Evolutionary conservation across 1,140 invertebrate species (phyloP), one percentile per base, ranked within the genome.

Genomic region (Delia radicum): DNA sequence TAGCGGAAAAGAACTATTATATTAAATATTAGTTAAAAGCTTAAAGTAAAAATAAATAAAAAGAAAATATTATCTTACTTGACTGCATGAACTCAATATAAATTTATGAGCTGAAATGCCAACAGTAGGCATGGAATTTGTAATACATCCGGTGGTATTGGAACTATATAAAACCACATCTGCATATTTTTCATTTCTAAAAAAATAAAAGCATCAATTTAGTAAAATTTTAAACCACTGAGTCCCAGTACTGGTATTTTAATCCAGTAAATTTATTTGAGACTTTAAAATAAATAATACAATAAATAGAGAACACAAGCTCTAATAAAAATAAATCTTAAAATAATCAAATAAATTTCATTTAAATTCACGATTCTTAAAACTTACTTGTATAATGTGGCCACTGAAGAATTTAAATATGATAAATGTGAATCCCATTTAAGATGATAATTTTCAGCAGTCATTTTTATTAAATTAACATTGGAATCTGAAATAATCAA

Each of bases 71-170:
- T n/a, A 48, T 5, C 21, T 55, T 76, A 79, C 79, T 27, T 80
- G 77, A 75, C 90, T 91, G 87, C 94, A 95, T 21, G 94, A 93
- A 72, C 94, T 94, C 18, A 96, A 87, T 65, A 96, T 93, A 80
- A 96, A 94, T 80, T 94, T 93, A 88, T 96, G 95, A 6, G 94
- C 94, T 63, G 93, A 91, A 74, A 96, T 92, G 84, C 94, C 93
- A 63, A 85, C 83, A n/a, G 82, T 85, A 21, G 83, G 83, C 63
- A 85, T 85, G 28, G 81, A 81, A 65, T 46, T 65, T 0, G 71
- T 37, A 15, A 55, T 89, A 73, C 78, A 77, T 65, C 79, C 79
- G 33, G 80, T 83, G 63, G 75, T 81, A 65, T 81, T 84, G 6
- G 82, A 83, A 6, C 94, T 95, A 62, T 92, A 92, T 26, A 96